phyloP scores from a whole-genome alignment of 1,140 invertebrate genomes.

The Zaprionus gabonicus region DNA sequence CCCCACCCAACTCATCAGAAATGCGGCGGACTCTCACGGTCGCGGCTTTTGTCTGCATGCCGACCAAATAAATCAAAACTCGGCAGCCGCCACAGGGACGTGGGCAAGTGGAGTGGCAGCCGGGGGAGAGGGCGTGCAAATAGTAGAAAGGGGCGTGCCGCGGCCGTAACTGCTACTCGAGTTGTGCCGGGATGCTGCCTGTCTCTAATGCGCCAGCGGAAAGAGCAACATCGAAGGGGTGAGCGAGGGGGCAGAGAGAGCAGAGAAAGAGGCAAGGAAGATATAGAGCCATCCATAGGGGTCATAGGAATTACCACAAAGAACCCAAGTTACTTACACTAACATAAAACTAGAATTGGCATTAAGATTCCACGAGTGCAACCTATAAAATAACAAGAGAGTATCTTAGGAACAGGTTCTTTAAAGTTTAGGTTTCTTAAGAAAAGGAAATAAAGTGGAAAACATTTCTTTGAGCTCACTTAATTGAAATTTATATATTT shows the following conservation, averaged over 20 bases:
- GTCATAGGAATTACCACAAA: neutral
- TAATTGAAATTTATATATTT: too few relatives aligned
- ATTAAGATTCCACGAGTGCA: too few relatives aligned
- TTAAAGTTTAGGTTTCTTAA: too few relatives aligned
- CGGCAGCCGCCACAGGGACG: slow-evolving; percentile 14
- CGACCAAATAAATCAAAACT: slow-evolving; percentile 76
- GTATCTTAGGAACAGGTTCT: too few relatives aligned
- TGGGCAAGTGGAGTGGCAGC: too few relatives aligned
- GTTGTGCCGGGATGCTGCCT: slow-evolving; percentile 28
- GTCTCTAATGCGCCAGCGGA: slow-evolving; percentile 15
- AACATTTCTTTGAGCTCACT: too few relatives aligned
- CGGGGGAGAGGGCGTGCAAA: slow-evolving; percentile 9
- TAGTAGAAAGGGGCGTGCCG: slow-evolving; percentile 32
- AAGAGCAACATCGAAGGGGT: neutral
- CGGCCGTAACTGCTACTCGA: slow-evolving; percentile 35
- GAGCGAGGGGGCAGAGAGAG: neutral
- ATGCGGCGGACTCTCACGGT: slow-evolving; percentile 40
- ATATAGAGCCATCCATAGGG: neutral
- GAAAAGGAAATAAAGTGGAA: too few relatives aligned
- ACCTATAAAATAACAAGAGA: too few relatives aligned
- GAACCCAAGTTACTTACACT: neutral
- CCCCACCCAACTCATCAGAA: slow-evolving; percentile 68
- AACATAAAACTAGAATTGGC: neutral
- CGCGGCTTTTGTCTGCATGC: slow-evolving; percentile 68
- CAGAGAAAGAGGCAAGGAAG: neutral